Evolutionary conservation across 2,888 invertebrate species (phyloP), one percentile per base, ranked within the genome.

Genomic region (Adineta ricciae): DNA sequence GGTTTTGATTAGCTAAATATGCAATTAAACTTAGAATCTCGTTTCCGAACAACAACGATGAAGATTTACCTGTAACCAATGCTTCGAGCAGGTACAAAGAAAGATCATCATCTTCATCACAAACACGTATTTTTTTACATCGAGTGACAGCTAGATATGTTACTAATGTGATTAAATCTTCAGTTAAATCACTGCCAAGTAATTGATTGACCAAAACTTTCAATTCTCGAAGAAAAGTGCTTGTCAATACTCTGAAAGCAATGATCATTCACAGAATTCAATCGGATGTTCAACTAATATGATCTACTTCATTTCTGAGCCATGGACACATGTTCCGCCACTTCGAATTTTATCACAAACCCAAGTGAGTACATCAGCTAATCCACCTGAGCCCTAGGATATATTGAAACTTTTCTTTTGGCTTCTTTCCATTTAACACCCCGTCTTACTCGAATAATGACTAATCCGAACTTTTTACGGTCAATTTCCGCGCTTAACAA

Each of bases 101-200:
- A 38, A 73, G 73, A 73, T 73, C 38, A 21, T 73, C 73, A 38
- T 73, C 73, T 73, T 73, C 73, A 73, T 73, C 73, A 24, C 36
- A 73, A 36, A 73, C 73, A 24, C 36, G 36, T 73, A 73, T 21
- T 73, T 73, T 73, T 73, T 73, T 73, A 38, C 73, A 73, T 36
- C 73, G 73, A 36, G 24, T 38, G 8, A 73, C 24, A 36, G 38
- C 73, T 19, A 73, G 38, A 73, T 73, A 38, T 7, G 73, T 73
- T 5, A 72, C 8, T 19, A 72, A 72, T 72, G 2, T 72, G 0
- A 38, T 38, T 38, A 73, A 73, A 24, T 36, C 36, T 21, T 38
- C 21, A 1, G 36, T 38, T 73, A 21, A 38, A 38, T 73, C 73
- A 73, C 21, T 38, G 11, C 38, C 73, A 38, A 38, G 36, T 38